These are phyloP conservation scores for Sarcophaga subvicina DNA, from an alignment of 2,888 invertebrate species.

Conservation along the genomic window DNA sequence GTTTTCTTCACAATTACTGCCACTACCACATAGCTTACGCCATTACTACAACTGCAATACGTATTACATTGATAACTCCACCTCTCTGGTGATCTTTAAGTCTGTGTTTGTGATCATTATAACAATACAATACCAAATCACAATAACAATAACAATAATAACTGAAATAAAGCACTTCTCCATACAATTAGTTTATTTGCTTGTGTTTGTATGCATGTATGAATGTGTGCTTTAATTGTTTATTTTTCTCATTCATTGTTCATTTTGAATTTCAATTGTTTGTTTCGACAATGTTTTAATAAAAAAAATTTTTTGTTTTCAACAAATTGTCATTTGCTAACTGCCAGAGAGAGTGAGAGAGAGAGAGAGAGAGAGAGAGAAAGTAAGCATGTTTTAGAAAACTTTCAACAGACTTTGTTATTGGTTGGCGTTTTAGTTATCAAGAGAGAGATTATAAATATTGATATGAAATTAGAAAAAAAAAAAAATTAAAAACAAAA, in stretches of 20 bases:
- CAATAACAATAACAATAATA: constrained; percentile 4
- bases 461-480: background rate
- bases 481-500: no score
- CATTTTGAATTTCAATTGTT: constrained; percentile 22
- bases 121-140: background rate
- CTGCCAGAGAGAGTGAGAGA: background rate
- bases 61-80: constrained; percentile 51
- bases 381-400: background rate
- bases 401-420: no score
- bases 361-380: background rate
- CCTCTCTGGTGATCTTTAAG: constrained; percentile 36
- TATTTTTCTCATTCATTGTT: background rate
- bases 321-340: background rate
- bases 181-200: background rate
- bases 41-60: background rate
- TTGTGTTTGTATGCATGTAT: background rate
- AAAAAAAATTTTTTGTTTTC: background rate
- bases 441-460: background rate
- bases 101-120: background rate
- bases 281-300: background rate
- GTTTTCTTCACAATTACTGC: background rate
- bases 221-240: background rate
- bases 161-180: background rate
- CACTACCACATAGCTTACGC: constrained; percentile 4
- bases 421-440: background rate